Conservation (phyloP, 2,797 vertebrate species). For the Antennarius maculatus region DNA sequence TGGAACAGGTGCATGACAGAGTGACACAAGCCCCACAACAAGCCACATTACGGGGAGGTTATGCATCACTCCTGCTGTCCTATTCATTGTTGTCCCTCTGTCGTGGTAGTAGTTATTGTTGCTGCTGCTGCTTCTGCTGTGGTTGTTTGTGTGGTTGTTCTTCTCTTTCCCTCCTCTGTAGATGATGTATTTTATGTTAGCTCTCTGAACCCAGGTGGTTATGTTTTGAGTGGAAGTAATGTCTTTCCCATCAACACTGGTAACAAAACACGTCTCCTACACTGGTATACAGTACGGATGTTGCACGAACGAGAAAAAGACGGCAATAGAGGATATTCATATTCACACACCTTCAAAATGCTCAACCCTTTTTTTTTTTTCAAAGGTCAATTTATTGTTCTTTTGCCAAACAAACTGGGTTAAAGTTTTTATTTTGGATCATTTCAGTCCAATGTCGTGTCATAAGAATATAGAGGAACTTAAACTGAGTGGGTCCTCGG, state of each 20-base stretch:
- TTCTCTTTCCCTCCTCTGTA: slow-evolving; percentile 82
- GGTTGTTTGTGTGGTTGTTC: slow-evolving; percentile 81
- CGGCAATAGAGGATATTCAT: slow-evolving; percentile 48
- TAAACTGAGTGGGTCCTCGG: too few relatives aligned
- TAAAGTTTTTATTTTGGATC: background rate
- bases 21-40: slow-evolving; percentile 95
- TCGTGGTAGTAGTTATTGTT: slow-evolving; percentile 66
- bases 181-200: slow-evolving; percentile 68
- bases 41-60: slow-evolving; percentile 96
- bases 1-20: slow-evolving; percentile 93
- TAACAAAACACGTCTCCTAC: slow-evolving; percentile 67
- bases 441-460: too few relatives aligned
- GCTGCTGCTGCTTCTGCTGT: slow-evolving; percentile 60
- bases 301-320: slow-evolving; percentile 64
- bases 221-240: slow-evolving; percentile 76
- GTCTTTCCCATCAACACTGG: slow-evolving; percentile 73
- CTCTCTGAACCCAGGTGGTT: slow-evolving; percentile 71
- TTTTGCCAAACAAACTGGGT: slow-evolving; percentile 1
- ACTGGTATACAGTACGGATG: slow-evolving; percentile 59
- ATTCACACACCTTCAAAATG: slow-evolving; percentile 34
- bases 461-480: too few relatives aligned
- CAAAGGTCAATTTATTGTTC: background rate
- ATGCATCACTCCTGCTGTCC: slow-evolving; percentile 87
- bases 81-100: slow-evolving; percentile 70
- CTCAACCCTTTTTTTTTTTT: background rate